Evolutionary conservation across 2,113 vertebrate species (phyloP).

Genomic region (Corythaixoides concolor): DNA sequence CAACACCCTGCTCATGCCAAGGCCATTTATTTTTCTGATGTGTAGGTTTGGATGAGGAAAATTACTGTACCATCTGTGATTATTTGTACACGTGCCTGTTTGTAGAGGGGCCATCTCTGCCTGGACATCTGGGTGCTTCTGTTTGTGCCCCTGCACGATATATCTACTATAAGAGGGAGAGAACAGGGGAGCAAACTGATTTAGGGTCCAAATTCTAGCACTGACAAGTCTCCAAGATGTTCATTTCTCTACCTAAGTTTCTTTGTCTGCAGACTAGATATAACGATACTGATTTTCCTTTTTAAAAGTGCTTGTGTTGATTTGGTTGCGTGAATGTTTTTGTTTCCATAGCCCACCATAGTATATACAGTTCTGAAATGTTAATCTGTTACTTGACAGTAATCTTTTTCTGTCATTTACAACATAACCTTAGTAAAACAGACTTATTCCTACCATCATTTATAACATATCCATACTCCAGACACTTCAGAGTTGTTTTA

Average conservation of each 20-base stretch:
- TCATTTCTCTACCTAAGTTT: background rate
- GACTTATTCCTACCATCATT: background rate
- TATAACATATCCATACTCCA: background rate
- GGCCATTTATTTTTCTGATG: background rate
- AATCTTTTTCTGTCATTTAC: background rate
- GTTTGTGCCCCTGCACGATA: accelerated
- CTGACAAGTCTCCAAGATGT: background rate
- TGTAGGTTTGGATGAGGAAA: background rate
- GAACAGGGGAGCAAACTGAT: background rate
- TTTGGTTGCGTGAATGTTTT: background rate
- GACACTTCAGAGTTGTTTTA: conserved; percentile 10
- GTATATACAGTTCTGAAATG: background rate
- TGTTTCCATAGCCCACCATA: background rate
- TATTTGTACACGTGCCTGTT: background rate
- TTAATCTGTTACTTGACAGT: background rate
- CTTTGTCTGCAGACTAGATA: background rate
- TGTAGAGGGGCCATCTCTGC: background rate
- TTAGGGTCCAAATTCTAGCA: background rate
- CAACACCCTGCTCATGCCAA: background rate
- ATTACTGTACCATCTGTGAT: background rate
- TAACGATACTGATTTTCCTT: background rate
- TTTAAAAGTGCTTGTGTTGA: background rate
- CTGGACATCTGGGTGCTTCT: background rate
- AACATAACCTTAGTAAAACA: background rate
- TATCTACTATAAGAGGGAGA: background rate